phyloP scores from a whole-genome alignment of 2,113 vertebrate genomes.

The Brachyhypopomus gauderio region DNA sequence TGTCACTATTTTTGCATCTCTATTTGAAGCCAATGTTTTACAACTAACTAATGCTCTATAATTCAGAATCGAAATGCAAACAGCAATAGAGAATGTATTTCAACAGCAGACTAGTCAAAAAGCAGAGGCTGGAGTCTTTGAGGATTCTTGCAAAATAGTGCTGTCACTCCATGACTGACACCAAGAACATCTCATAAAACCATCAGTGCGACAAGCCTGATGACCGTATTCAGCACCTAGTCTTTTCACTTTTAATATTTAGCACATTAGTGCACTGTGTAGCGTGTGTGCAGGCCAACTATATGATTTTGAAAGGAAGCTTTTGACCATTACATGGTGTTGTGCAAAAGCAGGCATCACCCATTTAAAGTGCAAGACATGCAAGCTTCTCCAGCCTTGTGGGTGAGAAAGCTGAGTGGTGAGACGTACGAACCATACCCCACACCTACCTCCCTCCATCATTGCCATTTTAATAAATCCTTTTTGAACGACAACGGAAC shows the following conservation, averaged over 20 bases:
- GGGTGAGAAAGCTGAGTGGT: not conserved
- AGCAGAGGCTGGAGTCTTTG: not conserved
- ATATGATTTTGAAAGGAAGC: not conserved
- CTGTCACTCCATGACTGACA: not conserved
- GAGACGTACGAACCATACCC: slow-evolving; percentile 3
- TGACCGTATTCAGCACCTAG: not conserved
- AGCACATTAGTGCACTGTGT: not conserved
- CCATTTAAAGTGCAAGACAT: slow-evolving; percentile 20
- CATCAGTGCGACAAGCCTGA: too few species aligned
- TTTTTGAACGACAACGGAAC: not conserved
- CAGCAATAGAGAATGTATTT: not conserved
- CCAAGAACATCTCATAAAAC: not conserved
- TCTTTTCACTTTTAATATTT: not conserved
- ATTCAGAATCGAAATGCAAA: not conserved
- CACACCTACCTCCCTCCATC: not conserved
- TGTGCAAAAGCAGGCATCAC: slow-evolving; percentile 37
- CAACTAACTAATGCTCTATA: not conserved
- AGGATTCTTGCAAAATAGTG: not conserved
- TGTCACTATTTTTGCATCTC: too few species aligned
- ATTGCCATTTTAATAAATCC: not conserved
- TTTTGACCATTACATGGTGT: slow-evolving; percentile 14
- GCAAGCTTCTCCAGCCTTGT: slow-evolving; percentile 10
- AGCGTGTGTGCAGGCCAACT: too few species aligned
- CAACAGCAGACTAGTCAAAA: not conserved
- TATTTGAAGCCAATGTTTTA: too few species aligned